phyloP scores from a whole-genome alignment of 2,888 invertebrate species.

The Gari tellinella region DNA sequence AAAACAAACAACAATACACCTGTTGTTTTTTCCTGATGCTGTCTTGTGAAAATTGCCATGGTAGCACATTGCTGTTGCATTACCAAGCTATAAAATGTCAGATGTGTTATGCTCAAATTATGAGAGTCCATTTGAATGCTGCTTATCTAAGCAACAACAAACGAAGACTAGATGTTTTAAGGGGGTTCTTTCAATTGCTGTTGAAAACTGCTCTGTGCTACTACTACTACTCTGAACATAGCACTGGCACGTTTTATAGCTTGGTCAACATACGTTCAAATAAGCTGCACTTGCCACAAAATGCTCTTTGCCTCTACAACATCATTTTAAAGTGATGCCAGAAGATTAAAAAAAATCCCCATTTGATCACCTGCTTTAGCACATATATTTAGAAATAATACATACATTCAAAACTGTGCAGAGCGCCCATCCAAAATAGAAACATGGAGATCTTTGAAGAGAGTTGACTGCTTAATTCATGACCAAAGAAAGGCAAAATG shows the following conservation, averaged over 20 bases:
- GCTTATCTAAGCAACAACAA: no score
- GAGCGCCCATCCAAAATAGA: background rate
- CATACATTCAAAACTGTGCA: background rate
- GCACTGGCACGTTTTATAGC: constrained; percentile 4
- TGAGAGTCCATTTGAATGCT: no score
- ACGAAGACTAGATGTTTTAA: no score
- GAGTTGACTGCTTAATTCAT: background rate
- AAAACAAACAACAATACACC: no score
- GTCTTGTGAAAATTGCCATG: no score
- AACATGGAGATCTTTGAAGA: no score
- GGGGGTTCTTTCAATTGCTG: constrained; percentile 29
- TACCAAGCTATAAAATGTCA: no score
- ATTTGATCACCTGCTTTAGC: no score
- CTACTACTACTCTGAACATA: constrained; percentile 17
- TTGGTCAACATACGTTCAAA: background rate
- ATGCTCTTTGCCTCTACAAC: constrained; percentile 35
- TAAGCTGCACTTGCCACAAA: constrained; percentile 8
- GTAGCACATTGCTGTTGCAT: no score
- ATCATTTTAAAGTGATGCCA: background rate
- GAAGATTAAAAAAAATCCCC: background rate
- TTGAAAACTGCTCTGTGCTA: constrained; percentile 51
- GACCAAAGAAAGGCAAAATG: background rate
- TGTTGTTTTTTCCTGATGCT: no score
- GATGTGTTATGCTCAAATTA: no score
- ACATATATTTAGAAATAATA: no score